Percentiles rank a stretch among this genome's conserved stretches.
Conservation (phyloP, 2,888 invertebrate genomes). For the Aproaerema taeniolella region DNA sequence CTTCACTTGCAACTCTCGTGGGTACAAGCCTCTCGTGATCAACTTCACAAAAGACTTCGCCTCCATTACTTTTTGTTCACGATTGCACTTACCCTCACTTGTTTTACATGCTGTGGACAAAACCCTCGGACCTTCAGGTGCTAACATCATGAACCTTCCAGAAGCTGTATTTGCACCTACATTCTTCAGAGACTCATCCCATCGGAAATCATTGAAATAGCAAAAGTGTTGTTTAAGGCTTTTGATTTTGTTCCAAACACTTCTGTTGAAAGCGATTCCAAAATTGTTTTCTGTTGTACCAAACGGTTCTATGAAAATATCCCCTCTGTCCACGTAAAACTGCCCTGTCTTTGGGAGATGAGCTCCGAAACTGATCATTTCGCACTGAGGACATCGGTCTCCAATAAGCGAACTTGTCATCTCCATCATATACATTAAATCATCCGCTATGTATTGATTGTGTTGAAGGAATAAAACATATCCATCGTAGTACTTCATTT, state of each 20-base stretch:
- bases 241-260: slow-evolving; percentile 35
- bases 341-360: slow-evolving; percentile 20
- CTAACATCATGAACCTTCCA: slow-evolving; percentile 25
- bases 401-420: slow-evolving; percentile 22
- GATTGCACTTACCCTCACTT: slow-evolving; percentile 7
- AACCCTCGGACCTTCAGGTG: slow-evolving; percentile 34
- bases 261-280: slow-evolving; percentile 38
- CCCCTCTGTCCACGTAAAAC: slow-evolving; percentile 19
- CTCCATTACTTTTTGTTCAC: slow-evolving; percentile 23
- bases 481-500: slow-evolving; percentile 20
- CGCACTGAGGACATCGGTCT: slow-evolving; percentile 30
- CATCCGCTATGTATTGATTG: slow-evolving; percentile 34
- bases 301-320: slow-evolving; percentile 28
- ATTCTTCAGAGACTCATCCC: slow-evolving; percentile 36
- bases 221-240: slow-evolving; percentile 31
- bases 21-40: slow-evolving; percentile 24
- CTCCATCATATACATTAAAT: slow-evolving; percentile 32
- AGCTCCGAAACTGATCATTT: slow-evolving; percentile 35
- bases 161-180: slow-evolving; percentile 24
- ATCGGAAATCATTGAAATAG: slow-evolving; percentile 34
- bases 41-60: slow-evolving; percentile 21
- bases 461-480: slow-evolving; percentile 33
- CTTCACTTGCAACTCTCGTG: slow-evolving; percentile 19
- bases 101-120: slow-evolving; percentile 15
- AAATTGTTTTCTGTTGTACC: slow-evolving; percentile 21